phyloP scores from a whole-genome alignment of 1,140 invertebrate species.

The Apis florea region DNA sequence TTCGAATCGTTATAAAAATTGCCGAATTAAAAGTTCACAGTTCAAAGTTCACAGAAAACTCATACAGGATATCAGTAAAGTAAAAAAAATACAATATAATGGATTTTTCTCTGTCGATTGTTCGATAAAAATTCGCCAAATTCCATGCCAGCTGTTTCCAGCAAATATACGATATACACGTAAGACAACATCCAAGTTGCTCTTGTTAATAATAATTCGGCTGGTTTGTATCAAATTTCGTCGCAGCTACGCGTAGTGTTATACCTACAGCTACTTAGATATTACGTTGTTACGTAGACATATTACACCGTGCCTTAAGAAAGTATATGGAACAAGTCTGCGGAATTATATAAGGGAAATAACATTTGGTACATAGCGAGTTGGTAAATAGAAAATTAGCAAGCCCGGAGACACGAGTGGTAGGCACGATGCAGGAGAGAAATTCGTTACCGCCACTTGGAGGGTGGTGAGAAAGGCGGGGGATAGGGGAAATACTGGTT shows the following conservation, averaged over 20 bases:
- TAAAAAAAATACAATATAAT: no score
- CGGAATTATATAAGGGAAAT: background rate
- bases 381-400: slow-evolving; percentile 58
- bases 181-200: background rate
- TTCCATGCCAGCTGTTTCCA: no score
- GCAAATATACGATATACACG: no score
- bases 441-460: slow-evolving; percentile 55
- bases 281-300: background rate
- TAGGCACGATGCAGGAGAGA: slow-evolving; percentile 34
- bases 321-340: slow-evolving; percentile 19
- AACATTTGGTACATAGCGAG: slow-evolving; percentile 23
- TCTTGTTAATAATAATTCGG: slow-evolving; percentile 5
- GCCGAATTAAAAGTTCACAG: no score
- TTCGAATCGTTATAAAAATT: no score
- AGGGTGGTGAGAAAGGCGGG: slow-evolving; percentile 24
- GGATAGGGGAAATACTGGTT: slow-evolving; percentile 63
- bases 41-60: background rate
- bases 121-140: no score
- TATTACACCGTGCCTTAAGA: background rate
- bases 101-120: no score
- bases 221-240: background rate
- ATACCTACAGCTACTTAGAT: background rate
- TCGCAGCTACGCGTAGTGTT: background rate
- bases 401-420: slow-evolving; percentile 41
- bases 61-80: background rate